Conservation (phyloP, 2,888 invertebrate species). For the Exocentrus adspersus region DNA sequence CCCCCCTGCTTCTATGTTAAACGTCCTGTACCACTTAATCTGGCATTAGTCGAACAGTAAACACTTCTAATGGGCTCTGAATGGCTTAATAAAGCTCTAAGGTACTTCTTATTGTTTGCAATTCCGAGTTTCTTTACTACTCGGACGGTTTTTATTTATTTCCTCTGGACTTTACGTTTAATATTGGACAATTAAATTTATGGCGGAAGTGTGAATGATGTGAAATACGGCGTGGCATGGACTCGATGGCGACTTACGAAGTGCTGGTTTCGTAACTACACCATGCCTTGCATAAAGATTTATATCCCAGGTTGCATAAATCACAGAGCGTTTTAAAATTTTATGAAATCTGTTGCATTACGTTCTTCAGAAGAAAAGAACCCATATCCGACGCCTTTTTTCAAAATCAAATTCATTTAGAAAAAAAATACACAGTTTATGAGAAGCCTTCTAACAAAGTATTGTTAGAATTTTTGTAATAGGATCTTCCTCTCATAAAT, state of each 20-base stretch:
- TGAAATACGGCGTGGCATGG: too few species aligned
- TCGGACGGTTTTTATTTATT: constrained; percentile 11
- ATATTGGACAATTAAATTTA: neutral
- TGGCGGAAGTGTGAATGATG: neutral
- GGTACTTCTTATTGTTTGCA: constrained; percentile 46
- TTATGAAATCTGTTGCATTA: too few species aligned
- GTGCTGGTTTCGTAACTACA: too few species aligned
- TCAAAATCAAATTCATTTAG: too few species aligned
- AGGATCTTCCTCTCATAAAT: neutral
- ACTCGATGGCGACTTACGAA: too few species aligned
- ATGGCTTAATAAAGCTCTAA: constrained; percentile 53
- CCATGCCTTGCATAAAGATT: too few species aligned
- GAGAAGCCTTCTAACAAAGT: too few species aligned
- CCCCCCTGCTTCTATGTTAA: constrained; percentile 32
- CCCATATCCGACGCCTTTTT: too few species aligned
- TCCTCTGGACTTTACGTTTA: neutral
- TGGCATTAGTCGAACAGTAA: constrained; percentile 51
- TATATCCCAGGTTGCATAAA: too few species aligned
- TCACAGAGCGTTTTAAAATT: too few species aligned
- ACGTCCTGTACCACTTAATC: constrained; percentile 45
- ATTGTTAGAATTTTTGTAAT: neutral
- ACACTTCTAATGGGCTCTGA: constrained; percentile 52
- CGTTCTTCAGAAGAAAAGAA: too few species aligned
- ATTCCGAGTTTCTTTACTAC: constrained; percentile 39
- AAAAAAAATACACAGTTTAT: too few species aligned